Base-by-base conservation (phyloP, 1,140 invertebrate genomes). In the Apis laboriosa region DNA sequence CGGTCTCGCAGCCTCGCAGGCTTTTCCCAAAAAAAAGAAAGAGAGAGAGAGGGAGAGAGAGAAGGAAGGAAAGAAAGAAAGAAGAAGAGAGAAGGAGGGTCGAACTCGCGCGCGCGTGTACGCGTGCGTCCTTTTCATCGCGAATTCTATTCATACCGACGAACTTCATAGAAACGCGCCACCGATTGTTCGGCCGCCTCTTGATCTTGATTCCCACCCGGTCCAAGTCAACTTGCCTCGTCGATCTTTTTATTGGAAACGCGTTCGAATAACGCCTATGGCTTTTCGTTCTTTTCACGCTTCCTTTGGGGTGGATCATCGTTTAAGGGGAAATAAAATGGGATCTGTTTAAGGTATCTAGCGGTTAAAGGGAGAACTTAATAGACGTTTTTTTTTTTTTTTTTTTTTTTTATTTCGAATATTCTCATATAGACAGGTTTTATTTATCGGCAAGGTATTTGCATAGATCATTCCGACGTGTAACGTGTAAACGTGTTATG, bases 41-140 rank as follows among this genome's bases (percentile, higher is more conserved):
- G 34, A 43, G 5, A 43, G 9, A 28, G 9, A 19, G n/a, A 12
- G 43, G 24, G 51, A 51, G 12, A 70, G n/a, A 12, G 13, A 61
- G n/a, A 24, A 9, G 0, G 15, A 13, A 13, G 1, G 61, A 24
- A 9, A 13, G 61, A 56, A 13, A 19, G 21, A 4, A 11, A 43
- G 17, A 43, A 11, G 9, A 9, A 72, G 34, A 53, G 60, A 70
- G 83, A 75, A 75, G 68, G 78, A 63, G 73, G 67, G 72, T 70
- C 19, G 12, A 19, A 56, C 24, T 49, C 82, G 64, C 58, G 70
- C 73, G 56, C 55, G 55, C 19, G 71, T 61, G 75, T 55, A 67
- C 87, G 80, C 80, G 77, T 83, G 68, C 77, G 82, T 88, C 89
- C 86, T 90, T 90, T 90, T 92, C 90, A 92, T 92, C 90, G 87